Conservation (phyloP, 2,888 invertebrate genomes). For the Zaprionus obscuricornis region DNA sequence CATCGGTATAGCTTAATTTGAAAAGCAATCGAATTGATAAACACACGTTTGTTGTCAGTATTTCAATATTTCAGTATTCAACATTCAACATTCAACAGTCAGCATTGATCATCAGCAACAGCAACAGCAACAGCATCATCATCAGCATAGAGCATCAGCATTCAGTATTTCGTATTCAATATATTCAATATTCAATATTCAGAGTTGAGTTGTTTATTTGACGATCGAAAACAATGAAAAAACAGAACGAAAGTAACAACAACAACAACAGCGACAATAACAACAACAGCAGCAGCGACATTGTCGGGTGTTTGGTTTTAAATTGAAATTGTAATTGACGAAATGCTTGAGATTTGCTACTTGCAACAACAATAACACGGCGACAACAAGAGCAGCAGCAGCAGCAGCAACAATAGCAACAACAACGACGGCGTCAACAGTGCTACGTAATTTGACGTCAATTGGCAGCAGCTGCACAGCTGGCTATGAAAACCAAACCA, state of each 20-base stretch:
- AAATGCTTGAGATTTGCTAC: slow-evolving; percentile 77
- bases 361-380: slow-evolving; percentile 20
- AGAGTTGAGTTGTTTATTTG: slow-evolving; percentile 56
- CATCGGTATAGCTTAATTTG: too few relatives aligned
- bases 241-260: slow-evolving; percentile 23
- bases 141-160: too few relatives aligned
- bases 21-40: slow-evolving; percentile 63
- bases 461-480: slow-evolving; percentile 60
- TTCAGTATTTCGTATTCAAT: too few relatives aligned
- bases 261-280: slow-evolving; percentile 23
- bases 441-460: slow-evolving; percentile 72
- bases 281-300: too few relatives aligned
- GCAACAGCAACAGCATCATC: too few relatives aligned
- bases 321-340: slow-evolving; percentile 81
- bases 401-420: slow-evolving; percentile 7
- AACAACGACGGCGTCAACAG: neutral
- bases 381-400: slow-evolving; percentile 9
- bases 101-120: too few relatives aligned
- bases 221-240: slow-evolving; percentile 54
- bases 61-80: slow-evolving; percentile 1
- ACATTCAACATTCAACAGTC: too few relatives aligned
- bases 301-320: slow-evolving; percentile 59
- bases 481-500: neutral
- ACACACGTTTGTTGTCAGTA: slow-evolving; percentile 10
- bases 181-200: slow-evolving; percentile 50